Base-by-base conservation (phyloP, 2,797 vertebrate species). In the Sebastes hubbsi region DNA sequence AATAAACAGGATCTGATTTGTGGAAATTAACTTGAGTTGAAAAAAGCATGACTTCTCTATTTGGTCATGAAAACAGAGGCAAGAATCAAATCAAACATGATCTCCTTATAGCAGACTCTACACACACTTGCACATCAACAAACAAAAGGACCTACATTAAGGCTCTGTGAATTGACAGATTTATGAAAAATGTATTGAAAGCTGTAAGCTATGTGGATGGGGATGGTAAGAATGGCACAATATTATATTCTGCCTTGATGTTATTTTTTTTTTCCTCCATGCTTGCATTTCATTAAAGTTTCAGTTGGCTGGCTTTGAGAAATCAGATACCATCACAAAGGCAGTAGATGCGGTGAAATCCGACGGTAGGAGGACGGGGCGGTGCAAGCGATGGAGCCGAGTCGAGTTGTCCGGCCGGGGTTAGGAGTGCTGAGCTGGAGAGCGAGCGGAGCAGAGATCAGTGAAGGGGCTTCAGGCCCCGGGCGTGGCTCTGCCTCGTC, bases 271-370 rank as follows among this genome's bases (percentile, higher is more conserved):
- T 55, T 75, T 65, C 62, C 56, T 81, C 67, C 65, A 36, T 66
- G 67, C 78, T 84, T 87, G 86, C 83, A 75, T 90, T 86, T 85
- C 87, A 91, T 91, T 86, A 92, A 91, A 90, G 78, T 90, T 92
- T 90, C 71, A 92, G 81, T 66, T 12, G 63, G 65, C 69, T 75
- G 74, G 78, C 77, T 82, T 74, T 78, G 77, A 82, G 90, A 88
- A 86, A 85, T 89, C 89, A 87, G 86, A 93, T 60, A 81, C 71
- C 62, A 83, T 88, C 84, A 85, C 78, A 78, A 36, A 83, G 78
- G 65, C 75, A 32, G 71, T 10, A 56, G 80, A 79, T 49, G 69
- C 72, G 12, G 2, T 1, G 68, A 85, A 83, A 81, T 88, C 85
- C 89, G 85, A 38, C 72, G 2, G 69, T 42, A 59, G 66, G 78